Evolutionary conservation across 1,140 invertebrate species (phyloP).

Genomic region (Lasioglossum baleicum): DNA sequence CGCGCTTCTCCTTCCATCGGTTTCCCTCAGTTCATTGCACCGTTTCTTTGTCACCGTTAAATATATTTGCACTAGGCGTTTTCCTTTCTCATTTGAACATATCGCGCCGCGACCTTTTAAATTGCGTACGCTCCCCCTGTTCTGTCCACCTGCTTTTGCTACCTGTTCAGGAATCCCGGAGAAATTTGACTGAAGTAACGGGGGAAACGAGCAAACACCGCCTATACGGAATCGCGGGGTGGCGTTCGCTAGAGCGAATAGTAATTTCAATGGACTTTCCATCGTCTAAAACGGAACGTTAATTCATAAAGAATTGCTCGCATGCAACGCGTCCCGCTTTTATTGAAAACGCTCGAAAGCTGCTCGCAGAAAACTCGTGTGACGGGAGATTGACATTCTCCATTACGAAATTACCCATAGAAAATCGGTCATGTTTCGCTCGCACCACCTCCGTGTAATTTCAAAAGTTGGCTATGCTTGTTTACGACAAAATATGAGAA

Average conservation of each 20-base stretch:
- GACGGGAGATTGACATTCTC: too few species aligned
- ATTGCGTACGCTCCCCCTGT: background rate
- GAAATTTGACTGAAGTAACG: too few species aligned
- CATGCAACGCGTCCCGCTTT: too few species aligned
- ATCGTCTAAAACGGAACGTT: background rate
- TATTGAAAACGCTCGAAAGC: too few species aligned
- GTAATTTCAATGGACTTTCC: background rate
- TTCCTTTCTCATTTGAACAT: slow-evolving; percentile 21
- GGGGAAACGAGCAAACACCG: background rate
- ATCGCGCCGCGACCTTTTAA: background rate
- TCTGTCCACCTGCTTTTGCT: background rate
- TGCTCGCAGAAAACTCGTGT: too few species aligned
- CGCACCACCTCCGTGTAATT: too few species aligned
- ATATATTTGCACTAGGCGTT: slow-evolving; percentile 35
- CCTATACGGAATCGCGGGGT: background rate
- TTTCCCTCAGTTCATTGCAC: slow-evolving; percentile 51
- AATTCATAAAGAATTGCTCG: too few species aligned
- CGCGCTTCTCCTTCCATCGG: slow-evolving; percentile 33
- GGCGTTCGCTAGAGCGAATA: background rate
- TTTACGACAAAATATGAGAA: too few species aligned
- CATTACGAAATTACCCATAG: too few species aligned
- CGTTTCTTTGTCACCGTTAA: slow-evolving; percentile 45
- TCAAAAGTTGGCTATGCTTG: too few species aligned
- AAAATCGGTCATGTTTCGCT: too few species aligned
- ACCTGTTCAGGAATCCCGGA: too few species aligned